phyloP scores from a whole-genome alignment of 2,888 invertebrate genomes.

The Synergus gifuensis region DNA sequence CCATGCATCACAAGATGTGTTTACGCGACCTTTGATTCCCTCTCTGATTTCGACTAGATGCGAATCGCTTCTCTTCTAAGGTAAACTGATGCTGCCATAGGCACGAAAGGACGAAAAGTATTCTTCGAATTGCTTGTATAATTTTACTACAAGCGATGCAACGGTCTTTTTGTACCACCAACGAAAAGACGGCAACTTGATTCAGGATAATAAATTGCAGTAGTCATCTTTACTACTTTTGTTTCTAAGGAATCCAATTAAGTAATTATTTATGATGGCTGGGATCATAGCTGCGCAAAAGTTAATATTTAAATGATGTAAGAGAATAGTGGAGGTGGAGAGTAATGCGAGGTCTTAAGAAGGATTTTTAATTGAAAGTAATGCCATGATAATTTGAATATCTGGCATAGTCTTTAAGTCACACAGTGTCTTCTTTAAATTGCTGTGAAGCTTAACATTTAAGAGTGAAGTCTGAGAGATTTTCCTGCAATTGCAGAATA shows the following conservation, averaged over 20 bases:
- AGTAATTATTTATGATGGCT: slow-evolving; percentile 28
- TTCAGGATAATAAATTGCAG: slow-evolving; percentile 2
- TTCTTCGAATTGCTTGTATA: slow-evolving; percentile 8
- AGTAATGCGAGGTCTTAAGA: background rate
- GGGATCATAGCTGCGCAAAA: background rate
- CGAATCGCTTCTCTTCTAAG: slow-evolving; percentile 28
- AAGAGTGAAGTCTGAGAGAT: too few species aligned
- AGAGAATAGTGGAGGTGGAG: background rate
- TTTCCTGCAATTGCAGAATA: too few species aligned
- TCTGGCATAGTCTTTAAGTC: background rate
- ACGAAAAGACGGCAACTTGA: slow-evolving; percentile 1
- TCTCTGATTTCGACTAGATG: slow-evolving; percentile 34
- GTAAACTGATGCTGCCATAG: slow-evolving; percentile 29
- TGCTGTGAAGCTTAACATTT: background rate
- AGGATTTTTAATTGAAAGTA: slow-evolving; percentile 19
- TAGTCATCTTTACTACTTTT: slow-evolving; percentile 14
- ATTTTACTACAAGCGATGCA: background rate
- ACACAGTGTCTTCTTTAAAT: background rate
- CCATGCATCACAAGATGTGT: slow-evolving; percentile 37
- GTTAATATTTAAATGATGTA: slow-evolving; percentile 23
- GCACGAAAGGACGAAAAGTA: background rate
- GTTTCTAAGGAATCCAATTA: slow-evolving; percentile 28
- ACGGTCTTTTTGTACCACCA: background rate
- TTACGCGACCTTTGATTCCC: slow-evolving; percentile 41
- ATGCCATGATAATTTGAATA: background rate